These are phyloP conservation scores for Zeus faber DNA, from an alignment of 2,113 vertebrate species.

Conservation along the genomic window DNA sequence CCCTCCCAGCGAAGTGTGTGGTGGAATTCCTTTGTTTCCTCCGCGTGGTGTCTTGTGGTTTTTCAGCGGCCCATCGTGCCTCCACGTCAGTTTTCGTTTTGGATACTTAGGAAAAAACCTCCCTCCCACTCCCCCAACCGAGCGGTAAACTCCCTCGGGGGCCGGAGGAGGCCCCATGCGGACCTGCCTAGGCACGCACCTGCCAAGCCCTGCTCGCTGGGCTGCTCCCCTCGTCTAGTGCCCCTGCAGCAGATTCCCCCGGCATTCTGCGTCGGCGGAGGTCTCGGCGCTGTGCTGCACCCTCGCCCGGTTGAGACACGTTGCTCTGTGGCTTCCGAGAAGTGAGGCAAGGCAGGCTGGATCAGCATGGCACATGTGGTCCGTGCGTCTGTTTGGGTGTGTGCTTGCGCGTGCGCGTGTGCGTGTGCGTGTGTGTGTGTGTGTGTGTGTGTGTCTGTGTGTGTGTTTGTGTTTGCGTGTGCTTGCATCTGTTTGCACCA, in stretches of 20 bases:
- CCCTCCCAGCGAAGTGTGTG: constrained; percentile 39
- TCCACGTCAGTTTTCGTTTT: constrained; percentile 54
- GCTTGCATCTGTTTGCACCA: constrained; percentile 48
- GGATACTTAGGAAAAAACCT: constrained; percentile 43
- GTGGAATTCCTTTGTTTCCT: constrained; percentile 65
- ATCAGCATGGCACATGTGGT: constrained; percentile 48
- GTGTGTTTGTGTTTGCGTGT: background rate
- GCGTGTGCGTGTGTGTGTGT: constrained; percentile 8
- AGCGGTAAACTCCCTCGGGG: constrained; percentile 32
- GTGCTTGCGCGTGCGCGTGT: background rate
- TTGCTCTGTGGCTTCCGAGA: constrained; percentile 66
- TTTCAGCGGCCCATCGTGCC: constrained; percentile 56
- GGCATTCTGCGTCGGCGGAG: constrained; percentile 61
- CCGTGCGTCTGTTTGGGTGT: background rate
- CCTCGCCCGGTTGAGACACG: constrained; percentile 60
- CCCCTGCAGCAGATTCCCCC: constrained; percentile 72
- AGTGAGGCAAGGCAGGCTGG: constrained; percentile 54
- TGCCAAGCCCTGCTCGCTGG: constrained; percentile 66
- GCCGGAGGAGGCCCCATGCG: constrained; percentile 60
- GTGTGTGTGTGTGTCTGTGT: constrained; percentile 37
- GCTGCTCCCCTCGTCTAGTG: constrained; percentile 41
- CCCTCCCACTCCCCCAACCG: constrained; percentile 31
- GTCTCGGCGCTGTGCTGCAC: constrained; percentile 56
- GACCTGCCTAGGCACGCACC: constrained; percentile 71
- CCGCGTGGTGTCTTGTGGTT: constrained; percentile 50